phyloP scores from a whole-genome alignment of 2,113 vertebrate genomes.

The Oryzias curvinotus region DNA sequence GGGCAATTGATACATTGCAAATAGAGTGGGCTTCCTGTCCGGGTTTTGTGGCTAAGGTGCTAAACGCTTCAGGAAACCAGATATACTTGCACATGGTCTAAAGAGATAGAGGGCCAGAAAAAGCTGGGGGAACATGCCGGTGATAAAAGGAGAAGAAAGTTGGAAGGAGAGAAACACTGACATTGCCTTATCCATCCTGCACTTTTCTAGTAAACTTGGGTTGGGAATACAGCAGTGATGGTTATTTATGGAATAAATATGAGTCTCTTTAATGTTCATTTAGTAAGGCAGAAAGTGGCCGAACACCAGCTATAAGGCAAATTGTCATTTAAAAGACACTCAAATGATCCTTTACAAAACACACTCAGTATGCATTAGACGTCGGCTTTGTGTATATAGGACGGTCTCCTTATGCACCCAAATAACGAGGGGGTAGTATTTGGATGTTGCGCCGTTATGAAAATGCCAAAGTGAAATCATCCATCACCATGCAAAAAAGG shows the following conservation, averaged over 20 bases:
- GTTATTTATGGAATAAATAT: background rate
- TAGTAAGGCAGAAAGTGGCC: conserved; percentile 70
- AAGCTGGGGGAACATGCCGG: conserved; percentile 16
- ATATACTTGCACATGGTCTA: conserved; percentile 75
- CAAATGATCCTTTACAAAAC: conserved; percentile 78
- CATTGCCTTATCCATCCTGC: background rate
- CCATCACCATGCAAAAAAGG: conserved; percentile 78
- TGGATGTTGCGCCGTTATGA: conserved; percentile 57
- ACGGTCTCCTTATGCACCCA: conserved; percentile 64
- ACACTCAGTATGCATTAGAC: conserved; percentile 76
- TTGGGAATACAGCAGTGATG: background rate
- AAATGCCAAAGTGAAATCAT: conserved; percentile 78
- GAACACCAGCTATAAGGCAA: conserved; percentile 73
- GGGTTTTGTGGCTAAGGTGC: conserved; percentile 79
- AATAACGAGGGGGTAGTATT: conserved; percentile 57
- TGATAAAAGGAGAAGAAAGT: conserved; percentile 19
- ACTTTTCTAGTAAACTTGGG: conserved; percentile 14
- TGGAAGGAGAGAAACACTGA: conserved; percentile 7
- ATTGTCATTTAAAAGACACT: conserved; percentile 71
- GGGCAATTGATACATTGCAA: conserved; percentile 79
- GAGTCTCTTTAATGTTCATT: too few relatives aligned
- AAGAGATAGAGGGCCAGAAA: conserved; percentile 54
- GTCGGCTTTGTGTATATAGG: conserved; percentile 66
- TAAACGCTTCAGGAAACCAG: conserved; percentile 82
- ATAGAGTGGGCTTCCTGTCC: conserved; percentile 84